phyloP scores from a whole-genome alignment of 2,113 vertebrate genomes.

The Chauna torquata region DNA sequence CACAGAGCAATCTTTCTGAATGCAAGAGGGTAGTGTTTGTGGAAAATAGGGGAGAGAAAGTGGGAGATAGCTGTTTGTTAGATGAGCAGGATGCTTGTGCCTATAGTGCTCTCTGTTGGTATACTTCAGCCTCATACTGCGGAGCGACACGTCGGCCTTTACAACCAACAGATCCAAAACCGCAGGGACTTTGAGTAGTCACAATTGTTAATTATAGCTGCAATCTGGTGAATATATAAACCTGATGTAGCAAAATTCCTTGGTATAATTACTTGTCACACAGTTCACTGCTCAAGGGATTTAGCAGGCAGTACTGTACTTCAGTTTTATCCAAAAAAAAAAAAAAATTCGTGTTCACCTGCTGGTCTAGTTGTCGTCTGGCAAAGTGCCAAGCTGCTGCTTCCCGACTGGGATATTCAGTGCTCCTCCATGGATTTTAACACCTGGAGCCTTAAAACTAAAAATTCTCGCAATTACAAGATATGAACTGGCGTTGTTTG shows the following conservation, averaged over 20 bases:
- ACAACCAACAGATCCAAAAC: not conserved
- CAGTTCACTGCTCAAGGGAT: constrained; percentile 14
- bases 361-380: constrained; percentile 7
- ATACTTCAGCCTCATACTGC: not conserved
- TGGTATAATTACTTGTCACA: constrained; percentile 18
- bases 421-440: not conserved
- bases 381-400: not conserved
- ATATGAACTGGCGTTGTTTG: not conserved
- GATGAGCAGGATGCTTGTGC: not conserved
- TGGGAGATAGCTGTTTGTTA: not conserved
- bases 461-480: not conserved
- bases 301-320: not conserved
- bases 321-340: not conserved
- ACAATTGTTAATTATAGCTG: not conserved
- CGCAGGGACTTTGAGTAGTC: not conserved
- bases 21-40: not conserved
- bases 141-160: not conserved
- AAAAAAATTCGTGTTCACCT: not conserved
- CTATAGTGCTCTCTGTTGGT: not conserved
- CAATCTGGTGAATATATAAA: not conserved
- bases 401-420: not conserved
- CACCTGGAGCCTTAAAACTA: not conserved
- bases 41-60: not conserved
- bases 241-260: not conserved
- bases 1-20: not conserved